Evolutionary conservation across 2,888 invertebrate genomes (phyloP).

Genomic region (Chrysopilus asiliformis): DNA sequence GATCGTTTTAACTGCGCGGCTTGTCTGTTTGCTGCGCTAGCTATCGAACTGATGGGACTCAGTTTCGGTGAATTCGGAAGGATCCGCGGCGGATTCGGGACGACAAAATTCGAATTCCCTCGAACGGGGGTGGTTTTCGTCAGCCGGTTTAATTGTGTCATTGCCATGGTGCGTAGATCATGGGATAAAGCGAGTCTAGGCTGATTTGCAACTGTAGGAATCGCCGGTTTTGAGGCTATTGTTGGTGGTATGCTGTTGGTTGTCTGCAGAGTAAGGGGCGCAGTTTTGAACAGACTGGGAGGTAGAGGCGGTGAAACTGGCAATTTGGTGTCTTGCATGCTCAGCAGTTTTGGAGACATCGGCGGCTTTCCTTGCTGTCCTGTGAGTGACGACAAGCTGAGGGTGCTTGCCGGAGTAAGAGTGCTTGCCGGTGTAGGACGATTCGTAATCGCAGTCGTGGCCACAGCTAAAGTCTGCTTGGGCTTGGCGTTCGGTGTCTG

Average conservation of each 20-base stretch:
- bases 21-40: conserved; percentile 29
- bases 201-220: no score
- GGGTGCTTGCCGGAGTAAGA: no score
- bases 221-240: no score
- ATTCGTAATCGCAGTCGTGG: background rate
- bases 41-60: conserved; percentile 27
- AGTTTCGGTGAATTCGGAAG: conserved; percentile 20
- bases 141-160: conserved; percentile 6
- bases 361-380: no score
- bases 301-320: conserved; percentile 32
- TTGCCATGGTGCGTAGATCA: background rate
- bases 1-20: conserved; percentile 25
- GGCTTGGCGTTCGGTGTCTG: background rate
- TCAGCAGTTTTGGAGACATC: conserved; percentile 17
- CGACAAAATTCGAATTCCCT: conserved; percentile 21
- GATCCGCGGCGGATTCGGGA: conserved; percentile 25
- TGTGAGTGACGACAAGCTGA: no score
- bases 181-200: background rate
- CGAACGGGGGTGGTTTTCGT: background rate
- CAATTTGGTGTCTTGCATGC: conserved; percentile 22
- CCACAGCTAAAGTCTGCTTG: background rate
- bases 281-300: conserved; percentile 31
- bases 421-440: no score
- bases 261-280: conserved; percentile 23
- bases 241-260: conserved; percentile 5